Evolutionary conservation across 1,140 invertebrate species (phyloP), one percentile per base, ranked within the genome.

Genomic region (Linepithema humile): DNA sequence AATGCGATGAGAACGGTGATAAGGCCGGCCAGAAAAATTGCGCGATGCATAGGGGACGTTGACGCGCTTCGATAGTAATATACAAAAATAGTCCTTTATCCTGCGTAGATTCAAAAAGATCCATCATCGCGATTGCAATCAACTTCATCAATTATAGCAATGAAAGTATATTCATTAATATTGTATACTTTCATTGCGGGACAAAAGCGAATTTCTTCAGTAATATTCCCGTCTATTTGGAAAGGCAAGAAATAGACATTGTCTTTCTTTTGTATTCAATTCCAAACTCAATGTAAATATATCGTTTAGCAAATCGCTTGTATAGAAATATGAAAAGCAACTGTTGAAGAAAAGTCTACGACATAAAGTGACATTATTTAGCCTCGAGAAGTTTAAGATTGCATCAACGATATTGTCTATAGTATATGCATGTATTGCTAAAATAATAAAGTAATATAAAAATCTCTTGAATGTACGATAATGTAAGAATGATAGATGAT

Each of bases 1-100:
- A 88, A 86, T 89, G 88, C 64, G 85, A 88, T 80, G 82, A 55
- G 45, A 70, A 20, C 17, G 38, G 40, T 65, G 85, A 86, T 86
- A 85, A 89, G 85, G 45, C 20, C 69, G 78, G 32, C 60, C 60
- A 85, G 80, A 55, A 60, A 84, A 53, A 50, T 73, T 73, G 53
- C 29, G 1, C 23, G 72, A 10, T 35, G 48, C 72, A 57, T 0
- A 26, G 23, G 43, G 20, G 43, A 75, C 23, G 17, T 10, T 5
- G 17, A 29, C 26, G 23, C 10, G 9, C 40, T 35, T n/a, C 12
- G 29, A 50, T 65, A 50, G 15, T 50, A 64, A 26, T 48, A 40
- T n/a, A n/a, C 12, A 77, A 78, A 12, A 62, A 64, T 9, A 17
- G 17, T 67, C 29, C 17, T 35, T 50, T 53, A 65, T 38, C 23